Evolutionary conservation across 2,888 invertebrate genomes (phyloP), one percentile per base, ranked within the genome.

Genomic region (Microdon myrmicae): DNA sequence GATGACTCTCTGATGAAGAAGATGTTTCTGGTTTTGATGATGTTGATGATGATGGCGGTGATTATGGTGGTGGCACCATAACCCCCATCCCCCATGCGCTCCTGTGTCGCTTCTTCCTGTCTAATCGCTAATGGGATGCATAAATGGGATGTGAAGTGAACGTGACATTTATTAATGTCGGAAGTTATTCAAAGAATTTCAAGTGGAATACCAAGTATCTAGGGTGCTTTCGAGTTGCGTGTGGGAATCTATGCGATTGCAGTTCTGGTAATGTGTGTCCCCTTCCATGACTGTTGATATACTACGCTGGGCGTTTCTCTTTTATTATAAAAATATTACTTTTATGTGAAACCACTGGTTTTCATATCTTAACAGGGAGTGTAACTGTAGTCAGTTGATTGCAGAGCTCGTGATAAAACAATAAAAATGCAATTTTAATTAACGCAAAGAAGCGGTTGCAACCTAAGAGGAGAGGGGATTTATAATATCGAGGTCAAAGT

Each of bases 101-200:
- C 19, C 20, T 4, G 31, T 32, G 16, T 32, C 28, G 13, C 12
- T 12, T 8, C 49, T n/a, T n/a, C n/a, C n/a, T n/a, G n/a, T n/a
- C n/a, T n/a, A n/a, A n/a, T n/a, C n/a, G n/a, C n/a, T 29, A 39
- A 45, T 32, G 37, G 34, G 25, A 39, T 41, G 14, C 32, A 48
- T 14, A 34, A 53, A 53, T 39, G 35, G 26, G 39, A 44, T 64
- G 20, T 37, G 45, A 64, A 64, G 56, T 64, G 51, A 51, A 56
- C 51, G 45, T 51, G 61, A 64, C 61, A 51, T 64, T 64, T 64
- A 56, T 56, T 56, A 56, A 64, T 49, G 61, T 64, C 49, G 51
- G 47, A 64, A 49, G 49, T 55, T 45, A 45, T 51, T 56, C 44
- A 41, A 61, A 31, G 35, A 56, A 51, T 56, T 56, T 56, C 45